Percentiles rank a stretch among this genome's conserved stretches.
Evolutionary conservation across 2,888 invertebrate genomes (phyloP).

Genomic region (Tipula vernalis): DNA sequence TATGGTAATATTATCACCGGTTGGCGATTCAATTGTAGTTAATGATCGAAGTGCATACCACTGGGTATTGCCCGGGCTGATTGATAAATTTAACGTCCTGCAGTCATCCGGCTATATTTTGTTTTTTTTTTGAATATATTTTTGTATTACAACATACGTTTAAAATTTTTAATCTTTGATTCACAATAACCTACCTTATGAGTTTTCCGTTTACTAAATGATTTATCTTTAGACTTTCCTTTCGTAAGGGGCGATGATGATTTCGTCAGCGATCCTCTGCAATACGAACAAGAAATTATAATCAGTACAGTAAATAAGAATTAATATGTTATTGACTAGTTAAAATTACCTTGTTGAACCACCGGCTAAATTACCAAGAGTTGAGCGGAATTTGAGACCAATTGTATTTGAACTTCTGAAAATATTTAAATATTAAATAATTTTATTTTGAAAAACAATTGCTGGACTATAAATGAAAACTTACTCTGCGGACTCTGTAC

Average conservation of each 20-base stretch:
- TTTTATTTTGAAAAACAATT: neutral
- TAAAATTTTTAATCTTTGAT: neutral
- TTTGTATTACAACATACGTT: too few relatives aligned
- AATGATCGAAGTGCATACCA: conserved; percentile 40
- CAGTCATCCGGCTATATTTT: conserved; percentile 27
- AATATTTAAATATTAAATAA: neutral
- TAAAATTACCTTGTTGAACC: conserved; percentile 21
- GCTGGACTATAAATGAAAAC: conserved; percentile 20
- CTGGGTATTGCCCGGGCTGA: conserved; percentile 30
- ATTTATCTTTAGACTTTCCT: conserved; percentile 33
- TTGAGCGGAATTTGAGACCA: conserved; percentile 33
- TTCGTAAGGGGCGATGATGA: conserved; percentile 30
- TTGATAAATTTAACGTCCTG: conserved; percentile 33
- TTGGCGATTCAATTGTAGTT: conserved; percentile 38
- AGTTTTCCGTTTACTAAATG: conserved; percentile 29
- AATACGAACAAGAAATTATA: neutral
- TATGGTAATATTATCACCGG: conserved; percentile 29
- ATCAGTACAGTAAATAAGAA: neutral
- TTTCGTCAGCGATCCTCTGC: conserved; percentile 40
- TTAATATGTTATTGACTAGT: neutral
- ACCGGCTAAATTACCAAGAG: conserved; percentile 31
- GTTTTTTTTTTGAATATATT: too few relatives aligned
- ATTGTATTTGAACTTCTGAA: conserved; percentile 23
- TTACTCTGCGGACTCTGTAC: conserved; percentile 47
- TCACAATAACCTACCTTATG: conserved; percentile 26